These are phyloP conservation scores for Microctenopoma stevenorrisi DNA, from an alignment of 2,797 vertebrate genomes.

Conservation along the genomic window DNA sequence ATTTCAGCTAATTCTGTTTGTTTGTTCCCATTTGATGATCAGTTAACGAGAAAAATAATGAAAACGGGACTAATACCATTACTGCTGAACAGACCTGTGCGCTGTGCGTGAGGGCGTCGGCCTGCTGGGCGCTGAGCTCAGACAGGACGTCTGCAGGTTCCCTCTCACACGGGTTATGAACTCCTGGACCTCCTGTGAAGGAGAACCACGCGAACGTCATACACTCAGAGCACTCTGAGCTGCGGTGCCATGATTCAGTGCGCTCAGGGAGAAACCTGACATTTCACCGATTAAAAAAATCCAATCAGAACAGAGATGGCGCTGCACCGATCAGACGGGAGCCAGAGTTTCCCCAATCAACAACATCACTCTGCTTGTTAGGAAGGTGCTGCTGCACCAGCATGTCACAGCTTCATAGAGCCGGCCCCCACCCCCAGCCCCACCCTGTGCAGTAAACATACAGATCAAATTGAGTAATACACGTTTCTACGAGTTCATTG, in stretches of 20 bases:
- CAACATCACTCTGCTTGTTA: conserved; percentile 9
- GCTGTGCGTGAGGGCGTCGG: conserved; percentile 89
- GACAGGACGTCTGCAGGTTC: conserved; percentile 89
- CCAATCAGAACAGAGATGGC: conserved; percentile 15
- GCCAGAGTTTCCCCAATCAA: conserved; percentile 19
- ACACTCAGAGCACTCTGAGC: not conserved
- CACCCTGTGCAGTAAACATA: too few species aligned
- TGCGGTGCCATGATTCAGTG: not conserved
- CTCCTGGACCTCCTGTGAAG: conserved; percentile 88
- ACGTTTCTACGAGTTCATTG: conserved; percentile 8
- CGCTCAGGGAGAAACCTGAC: not conserved
- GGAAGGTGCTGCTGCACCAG: not conserved
- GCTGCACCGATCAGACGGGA: conserved; percentile 4
- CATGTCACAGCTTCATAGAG: too few species aligned
- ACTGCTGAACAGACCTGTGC: conserved; percentile 86
- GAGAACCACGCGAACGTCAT: not conserved
- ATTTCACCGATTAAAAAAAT: not conserved
- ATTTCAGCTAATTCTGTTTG: too few species aligned
- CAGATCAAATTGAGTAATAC: not conserved
- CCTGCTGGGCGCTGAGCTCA: conserved; percentile 88
- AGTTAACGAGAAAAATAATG: too few species aligned
- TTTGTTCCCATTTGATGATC: too few species aligned
- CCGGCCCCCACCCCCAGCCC: too few species aligned
- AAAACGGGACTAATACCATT: too few species aligned
- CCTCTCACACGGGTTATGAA: conserved; percentile 92